These are phyloP conservation scores for Amiota communis DNA, from an alignment of 2,888 invertebrate genomes.

Conservation along the genomic window DNA sequence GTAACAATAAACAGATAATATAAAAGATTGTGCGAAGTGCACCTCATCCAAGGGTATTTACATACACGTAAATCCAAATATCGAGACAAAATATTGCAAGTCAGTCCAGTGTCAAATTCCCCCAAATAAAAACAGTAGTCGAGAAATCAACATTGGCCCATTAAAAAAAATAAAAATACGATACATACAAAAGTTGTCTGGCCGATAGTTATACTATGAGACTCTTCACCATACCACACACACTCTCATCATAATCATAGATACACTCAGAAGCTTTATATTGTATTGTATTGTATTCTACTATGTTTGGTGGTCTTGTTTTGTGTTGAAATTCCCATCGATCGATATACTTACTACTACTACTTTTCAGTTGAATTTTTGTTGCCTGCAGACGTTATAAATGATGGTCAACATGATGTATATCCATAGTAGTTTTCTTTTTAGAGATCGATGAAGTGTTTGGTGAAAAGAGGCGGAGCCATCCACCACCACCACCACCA, in stretches of 20 bases:
- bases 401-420: constrained; percentile 28
- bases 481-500: too few relatives aligned
- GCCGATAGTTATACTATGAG: constrained; percentile 17
- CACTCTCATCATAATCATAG: too few relatives aligned
- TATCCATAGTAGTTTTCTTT: constrained; percentile 16
- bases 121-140: constrained; percentile 37
- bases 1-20: constrained; percentile 42
- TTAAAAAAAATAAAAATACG: constrained; percentile 15
- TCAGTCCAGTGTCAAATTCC: constrained; percentile 52
- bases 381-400: constrained; percentile 10
- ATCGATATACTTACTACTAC: constrained; percentile 20
- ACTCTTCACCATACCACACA: neutral
- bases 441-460: constrained; percentile 59
- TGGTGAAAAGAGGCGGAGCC: constrained; percentile 61
- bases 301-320: constrained; percentile 1
- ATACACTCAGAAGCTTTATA: too few relatives aligned
- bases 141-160: constrained; percentile 36
- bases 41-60: constrained; percentile 39
- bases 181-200: constrained; percentile 12
- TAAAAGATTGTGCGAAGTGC: constrained; percentile 57
- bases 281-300: too few relatives aligned
- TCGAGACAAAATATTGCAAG: constrained; percentile 61
- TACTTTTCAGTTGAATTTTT: constrained; percentile 1
- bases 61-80: constrained; percentile 57
- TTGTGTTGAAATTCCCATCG: constrained; percentile 21